Conservation (phyloP, 2,797 vertebrate genomes). For the Ambastaia sidthimunki region DNA sequence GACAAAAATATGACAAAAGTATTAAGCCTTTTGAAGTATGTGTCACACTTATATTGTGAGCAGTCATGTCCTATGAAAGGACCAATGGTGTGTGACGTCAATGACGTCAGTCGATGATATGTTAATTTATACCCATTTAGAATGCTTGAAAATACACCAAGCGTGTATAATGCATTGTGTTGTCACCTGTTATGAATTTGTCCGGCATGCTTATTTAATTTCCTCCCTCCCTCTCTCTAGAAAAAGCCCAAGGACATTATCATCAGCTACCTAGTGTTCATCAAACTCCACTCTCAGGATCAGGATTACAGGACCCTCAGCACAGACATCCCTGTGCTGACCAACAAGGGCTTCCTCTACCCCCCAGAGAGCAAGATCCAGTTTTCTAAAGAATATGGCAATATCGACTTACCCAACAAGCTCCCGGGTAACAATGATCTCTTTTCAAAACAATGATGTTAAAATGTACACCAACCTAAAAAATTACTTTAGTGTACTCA, state of each 20-base stretch:
- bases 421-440: constrained; percentile 56
- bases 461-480: background rate
- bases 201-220: background rate
- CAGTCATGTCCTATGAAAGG: too few species aligned
- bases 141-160: background rate
- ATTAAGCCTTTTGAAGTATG: too few species aligned
- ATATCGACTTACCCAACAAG: constrained; percentile 71
- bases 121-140: background rate
- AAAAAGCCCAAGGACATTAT: constrained; percentile 72
- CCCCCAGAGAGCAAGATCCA: constrained; percentile 60
- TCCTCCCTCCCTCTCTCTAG: constrained; percentile 55
- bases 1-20: too few species aligned
- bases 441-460: background rate
- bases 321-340: too few species aligned
- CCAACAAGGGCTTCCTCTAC: too few species aligned
- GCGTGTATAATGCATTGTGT: constrained; percentile 4
- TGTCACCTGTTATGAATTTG: constrained; percentile 17
- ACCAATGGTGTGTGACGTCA: too few species aligned
- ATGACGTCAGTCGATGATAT: too few species aligned
- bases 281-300: constrained; percentile 73
- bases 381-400: constrained; percentile 78
- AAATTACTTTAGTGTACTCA: background rate
- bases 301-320: constrained; percentile 55
- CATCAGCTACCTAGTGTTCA: constrained; percentile 82
- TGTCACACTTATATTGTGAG: too few species aligned